Percentiles rank a stretch among this genome's conserved stretches.
phyloP scores from a whole-genome alignment of 2,113 vertebrate genomes.

The Clarias gariepinus region DNA sequence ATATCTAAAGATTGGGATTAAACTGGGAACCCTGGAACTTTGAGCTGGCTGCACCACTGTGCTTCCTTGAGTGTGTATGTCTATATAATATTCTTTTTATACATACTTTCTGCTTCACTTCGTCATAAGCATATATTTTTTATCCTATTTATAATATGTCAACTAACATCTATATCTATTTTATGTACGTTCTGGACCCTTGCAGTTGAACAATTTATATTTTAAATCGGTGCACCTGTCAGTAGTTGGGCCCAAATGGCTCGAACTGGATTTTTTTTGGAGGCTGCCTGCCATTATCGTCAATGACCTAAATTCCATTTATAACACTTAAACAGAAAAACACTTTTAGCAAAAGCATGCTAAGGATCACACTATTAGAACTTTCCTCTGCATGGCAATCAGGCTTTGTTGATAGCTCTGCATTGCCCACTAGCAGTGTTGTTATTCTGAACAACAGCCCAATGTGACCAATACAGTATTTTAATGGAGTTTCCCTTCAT shows the following conservation, averaged over 20 bases:
- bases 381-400: not conserved
- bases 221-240: not conserved
- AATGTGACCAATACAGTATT: not conserved
- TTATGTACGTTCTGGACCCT: not conserved
- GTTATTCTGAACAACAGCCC: not conserved
- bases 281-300: not conserved
- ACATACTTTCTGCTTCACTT: not conserved
- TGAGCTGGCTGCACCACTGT: not conserved
- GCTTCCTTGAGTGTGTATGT: not conserved
- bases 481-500: not conserved
- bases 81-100: not conserved
- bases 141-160: not conserved
- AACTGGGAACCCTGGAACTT: not conserved
- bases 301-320: not conserved
- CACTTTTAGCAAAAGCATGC: not conserved
- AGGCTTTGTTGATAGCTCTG: not conserved
- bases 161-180: not conserved
- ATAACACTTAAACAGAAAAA: not conserved
- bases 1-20: not conserved
- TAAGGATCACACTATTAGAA: not conserved
- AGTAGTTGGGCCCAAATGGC: not conserved
- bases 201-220: not conserved
- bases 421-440: not conserved
- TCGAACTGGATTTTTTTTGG: not conserved
- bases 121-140: not conserved